Evolutionary conservation across 2,888 invertebrate genomes (phyloP).

Genomic region (Exephanes ischioxanthus): DNA sequence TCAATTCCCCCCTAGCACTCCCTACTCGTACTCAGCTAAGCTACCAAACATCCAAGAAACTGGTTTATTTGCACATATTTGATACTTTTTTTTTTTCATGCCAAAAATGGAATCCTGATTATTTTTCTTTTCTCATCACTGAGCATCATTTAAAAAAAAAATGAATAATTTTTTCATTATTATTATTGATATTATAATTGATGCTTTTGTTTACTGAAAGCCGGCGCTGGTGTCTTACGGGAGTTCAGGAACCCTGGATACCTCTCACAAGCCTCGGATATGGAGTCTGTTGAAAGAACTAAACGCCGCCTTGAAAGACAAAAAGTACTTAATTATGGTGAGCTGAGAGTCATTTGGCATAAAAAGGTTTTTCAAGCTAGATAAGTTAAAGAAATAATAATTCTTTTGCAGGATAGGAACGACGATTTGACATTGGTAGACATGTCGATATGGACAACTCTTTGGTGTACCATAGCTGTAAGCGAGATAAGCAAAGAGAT

Average conservation of each 20-base stretch:
- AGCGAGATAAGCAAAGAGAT: slow-evolving; percentile 87
- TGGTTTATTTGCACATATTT: background rate
- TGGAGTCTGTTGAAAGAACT: slow-evolving; percentile 87
- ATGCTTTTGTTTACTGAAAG: slow-evolving; percentile 77
- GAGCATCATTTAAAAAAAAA: too few relatives aligned
- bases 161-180: slow-evolving; percentile 2
- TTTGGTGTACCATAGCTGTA: slow-evolving; percentile 89
- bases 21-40: too few relatives aligned
- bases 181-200: background rate
- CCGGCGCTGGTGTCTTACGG: slow-evolving; percentile 86
- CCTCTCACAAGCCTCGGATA: slow-evolving; percentile 87
- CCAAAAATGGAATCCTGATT: background rate
- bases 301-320: slow-evolving; percentile 86
- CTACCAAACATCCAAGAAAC: too few relatives aligned
- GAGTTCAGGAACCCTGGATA: slow-evolving; percentile 86
- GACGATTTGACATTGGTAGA: slow-evolving; percentile 88
- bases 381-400: slow-evolving; percentile 35
- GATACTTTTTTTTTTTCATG: slow-evolving; percentile 26
- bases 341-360: slow-evolving; percentile 70
- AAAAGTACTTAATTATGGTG: slow-evolving; percentile 88
- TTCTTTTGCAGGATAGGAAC: slow-evolving; percentile 86
- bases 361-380: slow-evolving; percentile 24
- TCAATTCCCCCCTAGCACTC: too few relatives aligned
- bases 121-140: too few relatives aligned
- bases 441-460: slow-evolving; percentile 90